These are phyloP conservation scores for Neocloeon triangulifer DNA, from an alignment of 1,140 invertebrate species.

Conservation along the genomic window DNA sequence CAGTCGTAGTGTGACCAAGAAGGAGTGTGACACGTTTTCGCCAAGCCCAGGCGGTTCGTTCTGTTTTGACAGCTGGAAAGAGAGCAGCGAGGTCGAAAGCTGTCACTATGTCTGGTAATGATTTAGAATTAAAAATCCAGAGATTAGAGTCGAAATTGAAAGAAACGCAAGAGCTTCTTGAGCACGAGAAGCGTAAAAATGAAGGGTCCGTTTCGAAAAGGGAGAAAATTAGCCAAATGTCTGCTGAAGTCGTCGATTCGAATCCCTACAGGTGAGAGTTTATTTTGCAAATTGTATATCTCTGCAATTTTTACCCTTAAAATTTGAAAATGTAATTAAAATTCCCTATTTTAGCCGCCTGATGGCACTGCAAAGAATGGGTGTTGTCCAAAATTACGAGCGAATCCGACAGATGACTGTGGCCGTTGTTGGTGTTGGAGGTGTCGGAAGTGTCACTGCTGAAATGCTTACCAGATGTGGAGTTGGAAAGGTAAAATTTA, in stretches of 20 bases:
- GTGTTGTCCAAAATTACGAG: slow-evolving; percentile 97
- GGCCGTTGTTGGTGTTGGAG: slow-evolving; percentile 93
- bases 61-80: too few relatives aligned
- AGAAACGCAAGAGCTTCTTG: slow-evolving; percentile 30
- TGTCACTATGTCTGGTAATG: too few relatives aligned
- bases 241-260: slow-evolving; percentile 85
- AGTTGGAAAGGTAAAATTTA: slow-evolving; percentile 74
- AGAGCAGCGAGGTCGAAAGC: too few relatives aligned
- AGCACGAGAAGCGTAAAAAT: slow-evolving; percentile 17
- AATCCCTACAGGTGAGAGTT: slow-evolving; percentile 83
- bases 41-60: too few relatives aligned
- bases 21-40: too few relatives aligned
- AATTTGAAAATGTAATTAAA: too few relatives aligned
- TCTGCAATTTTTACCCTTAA: too few relatives aligned
- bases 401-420: slow-evolving; percentile 77
- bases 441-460: slow-evolving; percentile 95
- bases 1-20: too few relatives aligned
- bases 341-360: slow-evolving; percentile 80
- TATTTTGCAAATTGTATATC: too few relatives aligned
- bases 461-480: slow-evolving; percentile 98
- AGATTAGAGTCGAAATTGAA: slow-evolving; percentile 22
- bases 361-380: slow-evolving; percentile 97
- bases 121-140: slow-evolving; percentile 13
- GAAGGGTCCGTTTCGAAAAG: slow-evolving; percentile 16
- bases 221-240: slow-evolving; percentile 52